Evolutionary conservation across 1,140 invertebrate species (phyloP).

Genomic region (fruit fly (Drosophila melanogaster)): DNA sequence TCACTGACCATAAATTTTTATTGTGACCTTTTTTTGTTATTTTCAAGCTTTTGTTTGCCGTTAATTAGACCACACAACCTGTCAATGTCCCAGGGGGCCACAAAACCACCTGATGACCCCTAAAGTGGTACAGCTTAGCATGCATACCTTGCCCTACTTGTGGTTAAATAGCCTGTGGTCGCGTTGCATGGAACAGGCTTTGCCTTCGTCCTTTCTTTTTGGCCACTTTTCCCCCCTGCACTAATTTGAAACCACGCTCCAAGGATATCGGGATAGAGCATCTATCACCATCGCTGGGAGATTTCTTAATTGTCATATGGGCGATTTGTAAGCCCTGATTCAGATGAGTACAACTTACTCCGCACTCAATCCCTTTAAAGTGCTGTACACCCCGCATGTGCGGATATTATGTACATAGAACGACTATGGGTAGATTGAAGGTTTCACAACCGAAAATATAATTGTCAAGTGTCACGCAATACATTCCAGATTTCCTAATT

Average conservation of each 20-base stretch:
- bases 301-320: constrained; percentile 65
- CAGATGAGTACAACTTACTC: constrained; percentile 72
- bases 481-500: too few species aligned
- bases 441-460: not conserved
- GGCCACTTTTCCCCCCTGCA: constrained; percentile 17
- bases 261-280: constrained; percentile 29
- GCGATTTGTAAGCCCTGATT: constrained; percentile 67
- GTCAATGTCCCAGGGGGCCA: constrained; percentile 19
- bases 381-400: constrained; percentile 43
- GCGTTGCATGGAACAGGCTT: constrained; percentile 4
- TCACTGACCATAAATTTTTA: constrained; percentile 4
- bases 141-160: constrained; percentile 42
- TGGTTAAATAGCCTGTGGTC: constrained; percentile 12
- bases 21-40: constrained; percentile 10
- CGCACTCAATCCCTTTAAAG: constrained; percentile 73
- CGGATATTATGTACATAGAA: not conserved
- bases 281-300: constrained; percentile 24
- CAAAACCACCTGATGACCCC: constrained; percentile 12
- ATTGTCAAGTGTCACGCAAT: not conserved
- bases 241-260: constrained; percentile 45
- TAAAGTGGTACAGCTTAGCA: constrained; percentile 8
- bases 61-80: constrained; percentile 65
- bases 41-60: constrained; percentile 31
- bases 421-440: constrained; percentile 26
- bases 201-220: constrained; percentile 20